Conservation (phyloP, 2,888 invertebrate species). For the Micoletzkya japonica region DNA sequence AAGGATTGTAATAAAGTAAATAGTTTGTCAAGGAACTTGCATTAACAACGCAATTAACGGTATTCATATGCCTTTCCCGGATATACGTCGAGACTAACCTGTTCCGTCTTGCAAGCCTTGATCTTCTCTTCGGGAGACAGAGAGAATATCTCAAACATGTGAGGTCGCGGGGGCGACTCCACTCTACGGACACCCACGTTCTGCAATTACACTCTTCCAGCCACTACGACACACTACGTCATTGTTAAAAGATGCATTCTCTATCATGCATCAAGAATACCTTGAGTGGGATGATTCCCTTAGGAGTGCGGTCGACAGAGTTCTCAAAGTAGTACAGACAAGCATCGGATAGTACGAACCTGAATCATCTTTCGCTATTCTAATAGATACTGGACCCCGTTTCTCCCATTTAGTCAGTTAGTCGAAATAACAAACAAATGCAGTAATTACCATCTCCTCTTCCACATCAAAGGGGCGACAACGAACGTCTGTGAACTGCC, state of each 20-base stretch:
- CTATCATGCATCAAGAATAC: background rate
- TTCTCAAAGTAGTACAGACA: constrained; percentile 49
- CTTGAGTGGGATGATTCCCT: constrained; percentile 44
- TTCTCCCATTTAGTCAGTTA: background rate
- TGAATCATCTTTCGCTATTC: constrained; percentile 13
- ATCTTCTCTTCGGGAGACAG: constrained; percentile 43
- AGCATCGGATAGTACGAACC: constrained; percentile 47
- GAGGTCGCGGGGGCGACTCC: constrained; percentile 38
- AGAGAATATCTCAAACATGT: constrained; percentile 51
- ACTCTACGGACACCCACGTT: constrained; percentile 47
- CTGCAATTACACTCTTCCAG: too few species aligned
- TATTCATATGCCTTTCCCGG: too few species aligned
- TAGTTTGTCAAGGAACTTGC: too few species aligned
- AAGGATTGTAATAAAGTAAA: too few species aligned
- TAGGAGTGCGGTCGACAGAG: constrained; percentile 36
- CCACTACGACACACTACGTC: too few species aligned
- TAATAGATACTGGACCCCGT: background rate
- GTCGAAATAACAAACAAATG: background rate
- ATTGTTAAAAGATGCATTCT: too few species aligned
- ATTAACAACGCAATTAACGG: too few species aligned
- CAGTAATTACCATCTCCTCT: constrained; percentile 41
- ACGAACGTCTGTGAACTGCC: constrained; percentile 42
- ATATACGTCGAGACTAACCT: too few species aligned
- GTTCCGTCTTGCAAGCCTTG: constrained; percentile 49
- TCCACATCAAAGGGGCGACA: constrained; percentile 48